phyloP scores from a whole-genome alignment of 2,888 invertebrate genomes.

The Luperina testacea region DNA sequence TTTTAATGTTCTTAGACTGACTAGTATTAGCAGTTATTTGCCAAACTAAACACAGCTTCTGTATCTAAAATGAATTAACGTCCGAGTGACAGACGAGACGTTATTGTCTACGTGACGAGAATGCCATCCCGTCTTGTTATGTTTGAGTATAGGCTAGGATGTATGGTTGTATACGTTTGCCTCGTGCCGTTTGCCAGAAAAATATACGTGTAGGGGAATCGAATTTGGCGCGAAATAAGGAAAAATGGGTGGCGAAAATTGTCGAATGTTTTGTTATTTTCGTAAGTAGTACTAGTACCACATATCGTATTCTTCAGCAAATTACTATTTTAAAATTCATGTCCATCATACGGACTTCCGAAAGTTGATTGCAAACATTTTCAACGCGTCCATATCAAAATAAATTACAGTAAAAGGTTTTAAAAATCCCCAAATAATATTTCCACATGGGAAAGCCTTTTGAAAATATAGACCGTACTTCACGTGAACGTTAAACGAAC shows the following conservation, averaged over 20 bases:
- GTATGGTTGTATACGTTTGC: constrained; percentile 58
- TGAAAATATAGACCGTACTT: constrained; percentile 48
- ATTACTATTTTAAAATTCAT: constrained; percentile 35
- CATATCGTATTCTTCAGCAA: constrained; percentile 11
- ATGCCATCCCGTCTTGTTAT: constrained; percentile 51
- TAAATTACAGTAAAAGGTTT: constrained; percentile 52
- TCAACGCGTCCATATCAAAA: constrained; percentile 8
- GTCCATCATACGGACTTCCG: not conserved
- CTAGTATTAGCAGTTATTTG: constrained; percentile 1
- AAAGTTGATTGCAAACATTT: constrained; percentile 40
- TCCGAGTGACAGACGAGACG: constrained; percentile 64
- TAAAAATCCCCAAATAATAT: constrained; percentile 50
- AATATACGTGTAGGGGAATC: constrained; percentile 53
- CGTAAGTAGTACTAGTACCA: not conserved
- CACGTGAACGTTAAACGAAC: constrained; percentile 49
- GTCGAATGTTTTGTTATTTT: constrained; percentile 28
- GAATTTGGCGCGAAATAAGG: constrained; percentile 61
- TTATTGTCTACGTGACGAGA: constrained; percentile 66
- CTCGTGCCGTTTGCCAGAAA: constrained; percentile 55
- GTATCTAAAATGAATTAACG: constrained; percentile 63
- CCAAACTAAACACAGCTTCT: constrained; percentile 22
- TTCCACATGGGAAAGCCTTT: constrained; percentile 48
- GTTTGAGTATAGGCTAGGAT: constrained; percentile 51
- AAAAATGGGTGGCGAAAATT: constrained; percentile 42
- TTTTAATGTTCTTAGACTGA: not conserved